Conservation (phyloP, 2,888 invertebrate genomes). For the Polydrusus pterygomalis region DNA sequence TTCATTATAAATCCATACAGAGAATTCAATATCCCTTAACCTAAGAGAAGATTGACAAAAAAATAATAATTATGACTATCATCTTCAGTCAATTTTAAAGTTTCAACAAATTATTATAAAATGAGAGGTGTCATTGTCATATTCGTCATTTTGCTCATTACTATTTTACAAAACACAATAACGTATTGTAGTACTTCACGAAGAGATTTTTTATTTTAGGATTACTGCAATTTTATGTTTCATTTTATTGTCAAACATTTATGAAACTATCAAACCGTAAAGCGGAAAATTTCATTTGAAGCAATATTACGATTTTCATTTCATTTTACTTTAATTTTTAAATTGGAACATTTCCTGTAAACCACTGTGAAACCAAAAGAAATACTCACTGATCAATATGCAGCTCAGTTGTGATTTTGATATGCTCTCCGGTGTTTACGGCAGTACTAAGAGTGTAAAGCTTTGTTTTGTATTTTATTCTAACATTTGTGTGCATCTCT, state of each 20-base stretch:
- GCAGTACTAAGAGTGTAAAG: constrained; percentile 81
- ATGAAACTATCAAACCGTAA: too few relatives aligned
- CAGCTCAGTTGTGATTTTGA: constrained; percentile 80
- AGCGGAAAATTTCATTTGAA: too few relatives aligned
- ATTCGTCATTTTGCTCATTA: too few relatives aligned
- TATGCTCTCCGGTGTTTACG: constrained; percentile 79
- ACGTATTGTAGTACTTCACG: too few relatives aligned
- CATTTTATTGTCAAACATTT: not conserved
- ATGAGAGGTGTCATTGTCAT: too few relatives aligned
- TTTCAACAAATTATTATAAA: too few relatives aligned
- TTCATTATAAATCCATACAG: constrained; percentile 78
- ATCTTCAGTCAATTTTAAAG: too few relatives aligned
- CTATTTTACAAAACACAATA: too few relatives aligned
- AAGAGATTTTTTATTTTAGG: too few relatives aligned
- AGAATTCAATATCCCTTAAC: constrained; percentile 83
- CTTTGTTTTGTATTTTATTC: constrained; percentile 80
- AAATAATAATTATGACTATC: too few relatives aligned
- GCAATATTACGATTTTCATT: not conserved
- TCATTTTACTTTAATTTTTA: not conserved
- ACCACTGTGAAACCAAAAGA: constrained; percentile 1
- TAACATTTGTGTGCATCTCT: constrained; percentile 79
- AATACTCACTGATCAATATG: constrained; percentile 84
- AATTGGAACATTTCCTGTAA: not conserved
- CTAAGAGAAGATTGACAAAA: constrained; percentile 69
- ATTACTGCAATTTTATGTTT: too few relatives aligned